A percentile compares a stretch with the other conserved stretches of the same genome.
phyloP scores from a whole-genome alignment of 2,888 invertebrate genomes.

The Polyommatus icarus region DNA sequence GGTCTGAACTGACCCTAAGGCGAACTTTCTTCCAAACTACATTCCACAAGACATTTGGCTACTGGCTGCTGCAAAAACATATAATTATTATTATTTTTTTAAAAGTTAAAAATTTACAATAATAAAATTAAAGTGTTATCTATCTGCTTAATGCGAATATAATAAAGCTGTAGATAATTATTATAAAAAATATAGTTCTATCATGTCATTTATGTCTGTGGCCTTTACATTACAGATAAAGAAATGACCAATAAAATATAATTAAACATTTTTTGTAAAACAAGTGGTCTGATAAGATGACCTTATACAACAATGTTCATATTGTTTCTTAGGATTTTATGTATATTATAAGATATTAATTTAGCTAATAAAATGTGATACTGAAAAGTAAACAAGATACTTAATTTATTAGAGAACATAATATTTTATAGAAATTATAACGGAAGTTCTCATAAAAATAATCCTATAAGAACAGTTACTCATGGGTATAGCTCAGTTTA shows the following conservation, averaged over 20 bases:
- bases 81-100: too few species aligned
- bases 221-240: slow-evolving; percentile 20
- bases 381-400: neutral
- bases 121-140: neutral
- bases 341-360: neutral
- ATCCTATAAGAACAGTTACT: too few species aligned
- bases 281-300: neutral
- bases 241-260: slow-evolving; percentile 18
- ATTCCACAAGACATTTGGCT: too few species aligned
- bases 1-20: too few species aligned
- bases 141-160: neutral
- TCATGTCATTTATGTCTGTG: neutral
- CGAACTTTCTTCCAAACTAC: too few species aligned
- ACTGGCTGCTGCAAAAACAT: too few species aligned
- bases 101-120: too few species aligned
- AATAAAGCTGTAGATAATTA: neutral
- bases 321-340: neutral
- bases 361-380: neutral
- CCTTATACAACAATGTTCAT: slow-evolving; percentile 17
- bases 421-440: too few species aligned
- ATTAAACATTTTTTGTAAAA: slow-evolving; percentile 10
- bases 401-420: neutral
- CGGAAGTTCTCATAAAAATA: too few species aligned
- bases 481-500: too few species aligned
- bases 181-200: neutral